These are phyloP conservation scores for Vipera latastei DNA, from an alignment of 2,797 vertebrate species.

Conservation along the genomic window DNA sequence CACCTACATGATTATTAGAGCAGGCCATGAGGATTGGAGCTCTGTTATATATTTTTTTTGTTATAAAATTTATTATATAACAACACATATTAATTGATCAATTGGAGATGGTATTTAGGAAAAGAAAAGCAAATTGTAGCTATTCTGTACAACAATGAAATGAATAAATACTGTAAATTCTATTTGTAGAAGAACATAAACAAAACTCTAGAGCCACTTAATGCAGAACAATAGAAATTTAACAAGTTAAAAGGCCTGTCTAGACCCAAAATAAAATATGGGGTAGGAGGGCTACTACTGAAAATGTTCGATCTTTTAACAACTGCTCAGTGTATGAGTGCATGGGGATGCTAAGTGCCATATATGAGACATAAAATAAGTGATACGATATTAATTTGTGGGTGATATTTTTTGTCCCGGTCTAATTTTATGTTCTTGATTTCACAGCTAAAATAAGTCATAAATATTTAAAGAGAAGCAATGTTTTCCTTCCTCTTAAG, in stretches of 20 bases:
- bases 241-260: not conserved
- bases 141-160: not conserved
- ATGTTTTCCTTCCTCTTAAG: constrained; percentile 7
- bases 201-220: not conserved
- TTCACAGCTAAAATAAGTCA: constrained; percentile 36
- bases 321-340: not conserved
- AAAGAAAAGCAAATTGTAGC: not conserved
- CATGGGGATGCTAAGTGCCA: not conserved
- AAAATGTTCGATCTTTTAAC: not conserved
- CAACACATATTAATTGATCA: not conserved
- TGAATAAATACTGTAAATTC: not conserved
- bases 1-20: not conserved
- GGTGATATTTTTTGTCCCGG: not conserved
- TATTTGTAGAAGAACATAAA: not conserved
- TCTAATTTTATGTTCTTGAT: not conserved
- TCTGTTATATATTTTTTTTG: not conserved
- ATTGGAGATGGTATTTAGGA: not conserved
- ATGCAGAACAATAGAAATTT: not conserved
- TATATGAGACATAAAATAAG: not conserved
- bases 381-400: not conserved
- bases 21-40: not conserved
- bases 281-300: not conserved
- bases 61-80: too few species aligned
- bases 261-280: not conserved
- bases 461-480: constrained; percentile 2